A percentile compares a stretch with the other conserved stretches of the same genome.
phyloP scores from a whole-genome alignment of 2,888 invertebrate genomes.

The Argynnis bischoffii region DNA sequence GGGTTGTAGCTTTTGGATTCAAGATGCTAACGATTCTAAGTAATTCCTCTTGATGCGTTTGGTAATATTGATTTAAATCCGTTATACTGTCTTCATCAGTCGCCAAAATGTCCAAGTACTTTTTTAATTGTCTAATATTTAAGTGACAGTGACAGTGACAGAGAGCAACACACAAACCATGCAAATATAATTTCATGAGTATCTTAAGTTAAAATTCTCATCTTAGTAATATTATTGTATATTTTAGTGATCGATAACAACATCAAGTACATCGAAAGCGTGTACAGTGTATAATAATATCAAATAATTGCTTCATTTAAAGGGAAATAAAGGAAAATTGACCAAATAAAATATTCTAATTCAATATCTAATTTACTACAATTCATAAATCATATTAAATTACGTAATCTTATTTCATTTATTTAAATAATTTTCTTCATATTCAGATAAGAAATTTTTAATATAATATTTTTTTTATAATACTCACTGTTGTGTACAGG shows the following conservation, averaged over 20 bases:
- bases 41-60: constrained; percentile 69
- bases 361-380: too few relatives aligned
- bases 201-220: constrained; percentile 46
- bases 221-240: constrained; percentile 23
- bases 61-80: constrained; percentile 70
- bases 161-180: constrained; percentile 72
- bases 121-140: constrained; percentile 72
- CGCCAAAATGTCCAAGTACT: constrained; percentile 84
- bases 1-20: constrained; percentile 64
- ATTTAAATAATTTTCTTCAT: too few relatives aligned
- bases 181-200: constrained; percentile 73
- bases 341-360: too few relatives aligned
- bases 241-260: constrained; percentile 27
- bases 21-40: constrained; percentile 65
- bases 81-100: constrained; percentile 71
- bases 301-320: neutral
- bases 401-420: too few relatives aligned
- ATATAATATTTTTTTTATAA: neutral
- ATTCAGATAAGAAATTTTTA: neutral
- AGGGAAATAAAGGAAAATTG: neutral
- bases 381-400: too few relatives aligned
- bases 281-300: constrained; percentile 9
- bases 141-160: constrained; percentile 41
- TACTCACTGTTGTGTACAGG: constrained; percentile 77
- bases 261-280: constrained; percentile 34